Conservation (phyloP, 1,140 invertebrate genomes). For the Melipona quadrifasciata region DNA sequence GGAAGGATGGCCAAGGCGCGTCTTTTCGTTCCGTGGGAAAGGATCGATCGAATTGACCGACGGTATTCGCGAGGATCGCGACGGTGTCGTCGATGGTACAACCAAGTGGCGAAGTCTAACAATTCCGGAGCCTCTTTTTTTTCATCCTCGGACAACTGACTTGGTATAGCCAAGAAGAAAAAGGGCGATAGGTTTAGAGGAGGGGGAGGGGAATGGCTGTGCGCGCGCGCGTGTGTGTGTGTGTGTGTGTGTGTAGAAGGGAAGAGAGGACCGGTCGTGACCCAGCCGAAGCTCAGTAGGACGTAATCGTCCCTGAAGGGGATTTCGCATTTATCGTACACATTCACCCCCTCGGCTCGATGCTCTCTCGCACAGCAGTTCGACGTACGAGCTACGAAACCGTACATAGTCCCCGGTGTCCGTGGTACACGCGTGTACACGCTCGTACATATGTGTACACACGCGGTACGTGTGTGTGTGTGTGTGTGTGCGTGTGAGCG, state of each 20-base stretch:
- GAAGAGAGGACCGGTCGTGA: conserved; percentile 42
- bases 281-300: conserved; percentile 67
- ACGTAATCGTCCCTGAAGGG: conserved; percentile 69
- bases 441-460: not conserved
- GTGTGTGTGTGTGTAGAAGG: not conserved
- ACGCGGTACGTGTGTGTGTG: not conserved
- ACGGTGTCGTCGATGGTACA: conserved; percentile 13
- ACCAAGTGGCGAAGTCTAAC: conserved; percentile 30
- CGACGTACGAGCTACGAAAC: conserved; percentile 54
- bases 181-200: not conserved
- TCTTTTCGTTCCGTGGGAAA: not conserved
- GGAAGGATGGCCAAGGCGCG: not conserved
- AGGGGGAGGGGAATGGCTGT: not conserved
- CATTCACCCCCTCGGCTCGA: conserved; percentile 28
- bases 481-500: too few relatives aligned
- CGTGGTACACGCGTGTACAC: conserved; percentile 6
- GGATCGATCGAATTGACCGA: conserved; percentile 2
- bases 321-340: conserved; percentile 69
- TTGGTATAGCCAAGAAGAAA: conserved; percentile 30
- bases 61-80: conserved; percentile 1
- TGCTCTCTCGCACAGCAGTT: conserved; percentile 35
- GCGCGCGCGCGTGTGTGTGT: too few relatives aligned
- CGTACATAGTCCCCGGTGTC: conserved; percentile 24
- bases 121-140: conserved; percentile 35
- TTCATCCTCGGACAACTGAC: conserved; percentile 40